A percentile compares a stretch with the other conserved stretches of the same genome.
Conservation (phyloP, 2,797 vertebrate species). For the Podarcis lilfordi region DNA sequence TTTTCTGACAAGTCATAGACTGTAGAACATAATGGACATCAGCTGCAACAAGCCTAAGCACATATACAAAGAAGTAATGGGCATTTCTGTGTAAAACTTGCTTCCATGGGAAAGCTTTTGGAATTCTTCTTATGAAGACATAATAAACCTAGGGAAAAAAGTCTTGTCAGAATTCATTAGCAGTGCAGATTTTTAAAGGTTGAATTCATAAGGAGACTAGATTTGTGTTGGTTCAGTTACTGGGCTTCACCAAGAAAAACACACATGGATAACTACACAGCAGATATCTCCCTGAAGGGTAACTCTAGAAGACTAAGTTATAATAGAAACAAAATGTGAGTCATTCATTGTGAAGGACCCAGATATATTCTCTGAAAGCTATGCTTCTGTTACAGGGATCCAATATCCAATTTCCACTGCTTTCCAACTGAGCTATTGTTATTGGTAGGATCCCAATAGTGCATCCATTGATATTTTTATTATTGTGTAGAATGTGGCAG, state of each 20-base stretch:
- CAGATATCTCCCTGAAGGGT: neutral
- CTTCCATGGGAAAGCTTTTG: neutral
- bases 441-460: neutral
- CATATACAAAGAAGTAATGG: neutral
- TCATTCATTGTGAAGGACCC: neutral
- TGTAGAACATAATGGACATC: neutral
- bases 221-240: neutral
- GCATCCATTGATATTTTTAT: neutral
- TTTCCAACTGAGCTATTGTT: neutral
- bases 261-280: neutral
- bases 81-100: neutral
- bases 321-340: neutral
- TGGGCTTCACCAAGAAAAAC: constrained; percentile 7
- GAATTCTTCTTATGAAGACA: neutral
- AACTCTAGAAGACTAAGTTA: neutral
- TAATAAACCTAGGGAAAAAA: neutral
- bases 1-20: neutral
- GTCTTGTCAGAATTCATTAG: neutral
- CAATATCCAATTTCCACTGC: neutral
- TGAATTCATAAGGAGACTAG: neutral
- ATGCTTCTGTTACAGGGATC: neutral
- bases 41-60: neutral
- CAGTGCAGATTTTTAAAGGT: neutral
- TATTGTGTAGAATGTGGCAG: neutral
- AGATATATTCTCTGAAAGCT: neutral